A percentile compares a stretch with the other conserved stretches of the same genome.
Evolutionary conservation across 2,888 invertebrate genomes (phyloP).

Genomic region (Aphidoletes aphidimyza): DNA sequence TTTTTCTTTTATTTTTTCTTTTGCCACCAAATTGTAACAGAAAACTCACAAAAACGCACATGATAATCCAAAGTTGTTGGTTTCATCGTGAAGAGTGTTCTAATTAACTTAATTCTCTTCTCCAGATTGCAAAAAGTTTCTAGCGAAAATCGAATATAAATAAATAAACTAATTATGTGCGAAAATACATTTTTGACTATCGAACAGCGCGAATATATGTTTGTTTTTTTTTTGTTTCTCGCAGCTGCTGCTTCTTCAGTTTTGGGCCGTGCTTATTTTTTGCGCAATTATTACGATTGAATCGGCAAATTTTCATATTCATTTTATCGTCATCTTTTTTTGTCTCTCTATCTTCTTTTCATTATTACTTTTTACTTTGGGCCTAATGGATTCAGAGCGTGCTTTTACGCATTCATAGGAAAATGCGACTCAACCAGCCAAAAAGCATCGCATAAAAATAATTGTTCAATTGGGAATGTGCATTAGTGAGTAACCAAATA

Average conservation of each 20-base stretch:
- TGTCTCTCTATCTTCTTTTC: not conserved
- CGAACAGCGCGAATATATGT: not conserved
- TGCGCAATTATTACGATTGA: not conserved
- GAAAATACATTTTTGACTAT: conserved; percentile 22
- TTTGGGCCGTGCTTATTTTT: not conserved
- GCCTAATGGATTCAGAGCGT: not conserved
- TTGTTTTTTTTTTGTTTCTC: not conserved
- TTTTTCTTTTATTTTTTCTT: no score
- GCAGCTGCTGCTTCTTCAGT: not conserved
- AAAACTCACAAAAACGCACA: not conserved
- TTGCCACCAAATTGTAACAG: no score
- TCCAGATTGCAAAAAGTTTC: not conserved
- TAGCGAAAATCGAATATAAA: conserved; percentile 24
- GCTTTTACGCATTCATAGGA: not conserved
- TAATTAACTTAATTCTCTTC: conserved; percentile 4
- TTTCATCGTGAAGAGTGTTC: not conserved
- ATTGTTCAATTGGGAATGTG: conserved; percentile 43
- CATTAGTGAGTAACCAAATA: no score
- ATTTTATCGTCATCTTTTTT: not conserved
- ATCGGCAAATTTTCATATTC: not conserved
- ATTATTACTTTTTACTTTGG: no score
- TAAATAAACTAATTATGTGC: conserved; percentile 39
- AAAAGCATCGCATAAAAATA: conserved; percentile 27
- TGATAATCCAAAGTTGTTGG: not conserved
- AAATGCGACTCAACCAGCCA: not conserved